These are phyloP conservation scores for Pheosia tremula DNA, from an alignment of 2,888 invertebrate species.

Conservation along the genomic window DNA sequence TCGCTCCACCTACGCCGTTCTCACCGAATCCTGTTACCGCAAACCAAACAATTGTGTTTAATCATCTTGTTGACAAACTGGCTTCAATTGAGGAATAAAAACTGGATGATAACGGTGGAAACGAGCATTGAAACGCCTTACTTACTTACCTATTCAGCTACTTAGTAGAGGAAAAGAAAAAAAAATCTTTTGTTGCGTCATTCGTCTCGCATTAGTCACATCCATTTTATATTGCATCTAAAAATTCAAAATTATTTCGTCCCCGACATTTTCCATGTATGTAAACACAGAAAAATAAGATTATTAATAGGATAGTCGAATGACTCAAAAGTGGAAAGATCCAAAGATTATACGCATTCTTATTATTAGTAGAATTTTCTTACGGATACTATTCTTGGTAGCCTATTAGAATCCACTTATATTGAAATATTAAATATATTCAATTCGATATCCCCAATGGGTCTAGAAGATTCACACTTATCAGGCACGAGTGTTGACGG, in stretches of 20 bases:
- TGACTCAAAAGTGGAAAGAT: background rate
- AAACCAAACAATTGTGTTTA: background rate
- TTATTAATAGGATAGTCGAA: background rate
- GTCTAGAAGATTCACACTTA: no score
- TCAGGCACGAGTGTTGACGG: background rate
- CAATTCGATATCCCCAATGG: no score
- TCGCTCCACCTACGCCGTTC: background rate
- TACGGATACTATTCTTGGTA: no score
- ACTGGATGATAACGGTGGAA: background rate
- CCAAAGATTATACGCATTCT: background rate
- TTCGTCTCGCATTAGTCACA: background rate
- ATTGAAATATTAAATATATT: no score
- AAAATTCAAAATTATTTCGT: background rate
- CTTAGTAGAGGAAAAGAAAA: no score
- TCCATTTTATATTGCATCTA: background rate
- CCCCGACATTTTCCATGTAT: background rate
- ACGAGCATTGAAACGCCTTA: background rate
- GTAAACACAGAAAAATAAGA: background rate
- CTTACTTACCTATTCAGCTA: no score
- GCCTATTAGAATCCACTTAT: no score
- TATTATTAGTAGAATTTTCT: background rate
- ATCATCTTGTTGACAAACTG: background rate
- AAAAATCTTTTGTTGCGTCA: background rate
- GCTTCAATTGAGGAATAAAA: background rate
- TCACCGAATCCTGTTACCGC: background rate